phyloP scores from a whole-genome alignment of 53 echinoderm and acorn worm genomes.

The Apostichopus leukothele region DNA sequence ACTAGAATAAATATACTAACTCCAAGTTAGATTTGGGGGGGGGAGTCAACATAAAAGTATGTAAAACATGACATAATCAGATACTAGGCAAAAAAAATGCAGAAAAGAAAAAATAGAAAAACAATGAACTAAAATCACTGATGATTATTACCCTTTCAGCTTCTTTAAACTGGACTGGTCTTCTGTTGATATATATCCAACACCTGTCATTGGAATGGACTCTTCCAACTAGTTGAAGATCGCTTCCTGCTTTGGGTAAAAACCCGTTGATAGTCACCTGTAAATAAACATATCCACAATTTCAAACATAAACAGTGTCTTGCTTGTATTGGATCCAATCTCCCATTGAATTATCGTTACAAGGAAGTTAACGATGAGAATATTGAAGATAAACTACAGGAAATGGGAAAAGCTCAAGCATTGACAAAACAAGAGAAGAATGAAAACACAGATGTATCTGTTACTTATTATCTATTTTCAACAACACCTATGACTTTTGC shows the following conservation, averaged over 20 bases:
- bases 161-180: constrained; percentile 84
- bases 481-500: no score
- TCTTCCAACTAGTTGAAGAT: constrained; percentile 41
- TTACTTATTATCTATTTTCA: no score
- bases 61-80: no score
- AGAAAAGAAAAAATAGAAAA: not conserved
- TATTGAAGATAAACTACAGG: not conserved
- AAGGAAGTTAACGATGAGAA: not conserved
- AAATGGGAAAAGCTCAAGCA: not conserved
- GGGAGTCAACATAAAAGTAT: no score
- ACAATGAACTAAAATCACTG: not conserved
- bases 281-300: not conserved
- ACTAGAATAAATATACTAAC: no score
- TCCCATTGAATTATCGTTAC: not conserved
- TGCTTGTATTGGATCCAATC: not conserved
- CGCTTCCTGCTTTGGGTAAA: constrained; percentile 32
- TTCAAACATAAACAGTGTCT: not conserved
- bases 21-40: no score
- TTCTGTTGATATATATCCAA: constrained; percentile 79
- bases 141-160: constrained; percentile 68
- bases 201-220: constrained; percentile 63
- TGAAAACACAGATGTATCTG: no score
- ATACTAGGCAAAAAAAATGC: no score
- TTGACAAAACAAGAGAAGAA: no score
- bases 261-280: constrained; percentile 37